Conservation (phyloP, 2,797 vertebrate species). For the Epinephelus awoara region DNA sequence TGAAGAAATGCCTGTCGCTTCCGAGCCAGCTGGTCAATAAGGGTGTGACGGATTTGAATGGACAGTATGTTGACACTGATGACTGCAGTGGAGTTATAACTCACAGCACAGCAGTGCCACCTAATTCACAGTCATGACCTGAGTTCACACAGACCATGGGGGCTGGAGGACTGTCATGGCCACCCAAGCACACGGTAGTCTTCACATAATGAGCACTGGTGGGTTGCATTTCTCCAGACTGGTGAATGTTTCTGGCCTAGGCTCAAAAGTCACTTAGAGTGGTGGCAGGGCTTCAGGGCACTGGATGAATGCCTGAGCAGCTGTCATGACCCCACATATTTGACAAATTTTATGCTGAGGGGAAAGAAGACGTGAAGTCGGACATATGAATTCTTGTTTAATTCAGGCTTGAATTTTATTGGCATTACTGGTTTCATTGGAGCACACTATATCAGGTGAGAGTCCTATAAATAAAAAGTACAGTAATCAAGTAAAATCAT, state of each 20-base stretch:
- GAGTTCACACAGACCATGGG: constrained; percentile 47
- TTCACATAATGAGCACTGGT: constrained; percentile 76
- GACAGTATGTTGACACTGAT: constrained; percentile 73
- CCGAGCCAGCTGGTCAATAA: constrained; percentile 54
- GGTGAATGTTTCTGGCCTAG: constrained; percentile 64
- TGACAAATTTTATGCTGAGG: constrained; percentile 46
- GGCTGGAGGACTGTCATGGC: constrained; percentile 65
- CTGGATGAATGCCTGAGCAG: constrained; percentile 73
- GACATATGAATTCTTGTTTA: constrained; percentile 18
- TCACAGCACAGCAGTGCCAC: constrained; percentile 50
- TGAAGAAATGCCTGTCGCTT: constrained; percentile 50
- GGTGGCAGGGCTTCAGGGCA: constrained; percentile 66
- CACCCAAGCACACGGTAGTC: constrained; percentile 44
- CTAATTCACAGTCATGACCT: constrained; percentile 72
- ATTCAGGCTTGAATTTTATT: constrained; percentile 4
- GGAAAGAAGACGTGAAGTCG: constrained; percentile 18
- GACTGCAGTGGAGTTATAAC: constrained; percentile 61
- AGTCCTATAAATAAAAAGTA: neutral
- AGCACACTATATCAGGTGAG: no score
- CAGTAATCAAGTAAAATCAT: neutral
- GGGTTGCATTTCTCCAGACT: constrained; percentile 66
- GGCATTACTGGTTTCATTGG: constrained; percentile 29
- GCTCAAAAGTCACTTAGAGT: constrained; percentile 69
- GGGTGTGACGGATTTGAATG: constrained; percentile 48
- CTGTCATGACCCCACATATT: constrained; percentile 56